A percentile compares a stretch with the other conserved stretches of the same genome.
phyloP scores from a whole-genome alignment of 2,113 vertebrate species.

The Dasyornis broadbenti region DNA sequence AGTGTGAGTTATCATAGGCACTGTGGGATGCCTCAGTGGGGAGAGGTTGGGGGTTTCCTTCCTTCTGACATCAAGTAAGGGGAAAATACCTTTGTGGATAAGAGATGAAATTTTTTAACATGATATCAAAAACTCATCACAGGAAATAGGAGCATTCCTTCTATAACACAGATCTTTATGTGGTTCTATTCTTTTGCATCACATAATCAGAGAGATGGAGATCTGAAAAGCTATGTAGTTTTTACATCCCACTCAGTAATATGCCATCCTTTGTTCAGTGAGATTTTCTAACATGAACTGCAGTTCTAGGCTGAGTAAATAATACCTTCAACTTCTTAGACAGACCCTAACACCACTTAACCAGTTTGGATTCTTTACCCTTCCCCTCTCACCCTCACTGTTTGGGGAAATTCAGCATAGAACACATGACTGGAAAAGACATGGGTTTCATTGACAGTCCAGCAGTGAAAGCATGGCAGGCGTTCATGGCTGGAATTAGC shows the following conservation, averaged over 20 bases:
- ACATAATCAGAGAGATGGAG: background rate
- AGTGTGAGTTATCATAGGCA: background rate
- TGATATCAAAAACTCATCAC: conserved; percentile 14
- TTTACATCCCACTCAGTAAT: background rate
- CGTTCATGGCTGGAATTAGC: background rate
- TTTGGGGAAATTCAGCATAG: background rate
- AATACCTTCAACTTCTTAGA: background rate
- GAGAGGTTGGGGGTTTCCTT: conserved; percentile 54
- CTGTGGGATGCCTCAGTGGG: conserved; percentile 45
- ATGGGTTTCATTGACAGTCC: background rate
- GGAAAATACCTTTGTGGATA: conserved; percentile 61
- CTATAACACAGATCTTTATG: background rate
- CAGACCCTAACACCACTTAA: background rate
- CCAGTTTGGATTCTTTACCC: background rate
- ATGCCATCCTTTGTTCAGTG: background rate
- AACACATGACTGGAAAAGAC: background rate
- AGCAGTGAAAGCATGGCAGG: background rate
- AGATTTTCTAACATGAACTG: background rate
- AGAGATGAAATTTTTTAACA: conserved; percentile 16
- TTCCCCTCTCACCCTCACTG: background rate
- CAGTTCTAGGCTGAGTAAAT: background rate
- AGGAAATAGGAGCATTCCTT: conserved; percentile 60
- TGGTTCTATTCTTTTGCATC: conserved; percentile 1
- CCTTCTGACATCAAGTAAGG: conserved; percentile 48
- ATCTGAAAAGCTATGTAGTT: background rate